These are phyloP conservation scores for Fragum whitleyi DNA, from an alignment of 2,888 invertebrate genomes.

Conservation along the genomic window DNA sequence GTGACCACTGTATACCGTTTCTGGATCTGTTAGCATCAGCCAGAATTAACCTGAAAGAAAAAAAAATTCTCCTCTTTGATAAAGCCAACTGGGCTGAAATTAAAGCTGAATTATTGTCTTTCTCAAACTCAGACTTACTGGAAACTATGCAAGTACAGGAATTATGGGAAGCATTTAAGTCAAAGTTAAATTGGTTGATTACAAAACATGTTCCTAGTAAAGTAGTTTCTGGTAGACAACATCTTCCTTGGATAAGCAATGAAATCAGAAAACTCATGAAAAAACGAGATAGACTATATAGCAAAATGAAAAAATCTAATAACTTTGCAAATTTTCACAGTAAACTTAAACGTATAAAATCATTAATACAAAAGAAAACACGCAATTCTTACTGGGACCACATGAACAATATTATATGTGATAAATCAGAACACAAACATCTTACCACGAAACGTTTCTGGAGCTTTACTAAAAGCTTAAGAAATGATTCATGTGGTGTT, in stretches of 20 bases:
- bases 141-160: neutral
- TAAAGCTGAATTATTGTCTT: neutral
- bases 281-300: no score
- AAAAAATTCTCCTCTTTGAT: slow-evolving; percentile 2
- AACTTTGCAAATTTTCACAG: no score
- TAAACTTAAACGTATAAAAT: no score
- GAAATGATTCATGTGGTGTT: no score
- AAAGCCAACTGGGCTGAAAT: neutral
- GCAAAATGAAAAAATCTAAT: no score
- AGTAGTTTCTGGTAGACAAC: no score
- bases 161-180: neutral
- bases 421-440: slow-evolving; percentile 1
- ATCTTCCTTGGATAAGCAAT: no score
- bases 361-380: no score
- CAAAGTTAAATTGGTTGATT: neutral
- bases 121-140: neutral
- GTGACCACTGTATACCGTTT: slow-evolving; percentile 12
- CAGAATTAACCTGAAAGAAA: neutral
- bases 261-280: no score
- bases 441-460: slow-evolving; percentile 1
- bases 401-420: slow-evolving; percentile 1
- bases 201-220: neutral
- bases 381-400: no score
- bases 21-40: neutral
- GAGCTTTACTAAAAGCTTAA: slow-evolving; percentile 6